These are phyloP conservation scores for Gallinago undulata DNA, from an alignment of 2,113 vertebrate genomes.

Conservation along the genomic window DNA sequence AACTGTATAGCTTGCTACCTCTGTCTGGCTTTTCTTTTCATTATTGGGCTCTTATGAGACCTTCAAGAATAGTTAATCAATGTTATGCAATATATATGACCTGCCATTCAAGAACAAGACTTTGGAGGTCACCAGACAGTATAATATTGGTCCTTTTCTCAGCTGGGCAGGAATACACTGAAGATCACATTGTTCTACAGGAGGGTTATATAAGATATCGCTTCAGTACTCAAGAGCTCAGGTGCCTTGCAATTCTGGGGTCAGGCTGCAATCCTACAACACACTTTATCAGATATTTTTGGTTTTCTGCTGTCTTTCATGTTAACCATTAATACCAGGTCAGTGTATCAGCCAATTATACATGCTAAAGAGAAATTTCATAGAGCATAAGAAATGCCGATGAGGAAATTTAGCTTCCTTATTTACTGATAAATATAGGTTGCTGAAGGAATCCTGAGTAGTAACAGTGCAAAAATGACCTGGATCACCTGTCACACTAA, in stretches of 20 bases:
- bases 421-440: background rate
- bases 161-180: background rate
- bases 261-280: background rate
- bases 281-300: background rate
- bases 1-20: background rate
- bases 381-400: background rate
- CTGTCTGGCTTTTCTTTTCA: background rate
- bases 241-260: background rate
- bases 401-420: background rate
- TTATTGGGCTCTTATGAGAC: background rate
- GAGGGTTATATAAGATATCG: accelerated
- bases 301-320: background rate
- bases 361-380: background rate
- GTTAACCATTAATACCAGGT: background rate
- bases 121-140: background rate
- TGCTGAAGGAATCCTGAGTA: background rate
- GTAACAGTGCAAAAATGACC: background rate
- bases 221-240: background rate
- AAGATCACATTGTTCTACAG: background rate
- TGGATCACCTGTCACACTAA: background rate
- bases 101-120: background rate
- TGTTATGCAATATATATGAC: background rate
- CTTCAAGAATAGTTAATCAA: background rate
- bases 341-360: background rate
- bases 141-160: background rate